Base-by-base conservation (phyloP, 2,113 vertebrate genomes). In the Pomatostomus ruficeps region DNA sequence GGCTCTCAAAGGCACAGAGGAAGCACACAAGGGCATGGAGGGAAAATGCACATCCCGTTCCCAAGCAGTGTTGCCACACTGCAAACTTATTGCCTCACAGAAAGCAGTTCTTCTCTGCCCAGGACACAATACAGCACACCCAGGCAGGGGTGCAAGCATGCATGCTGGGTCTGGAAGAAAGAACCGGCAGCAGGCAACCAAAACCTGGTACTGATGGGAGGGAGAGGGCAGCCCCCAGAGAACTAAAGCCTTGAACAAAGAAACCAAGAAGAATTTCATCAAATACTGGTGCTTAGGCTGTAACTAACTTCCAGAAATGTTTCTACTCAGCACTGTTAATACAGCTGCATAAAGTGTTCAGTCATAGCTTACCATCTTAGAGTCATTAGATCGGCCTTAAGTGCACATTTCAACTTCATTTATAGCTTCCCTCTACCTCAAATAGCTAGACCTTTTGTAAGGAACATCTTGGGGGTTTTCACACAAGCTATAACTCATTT, bases 91-190 rank as follows among this genome's bases (percentile, higher is more conserved):
- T 49, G 45, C 55, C 58, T 49, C 24, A 25, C 4, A 20, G 28
- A 13, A 48, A 36, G 31, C n/a, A 46, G 35, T 6, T 33, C 10
- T 38, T 54, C 61, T 45, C 3, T 29, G 48, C 29, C 55, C 40
- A 23, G 79, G 57, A 42, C 3, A 2, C 5, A 24, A 14, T 0
- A 26, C 20, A 42, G 40, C 29, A 42, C 35, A 48, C 9, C 2
- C 1, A 7, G 36, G 26, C 48, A 43, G 2, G 5, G 15, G 17
- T 5, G 3, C 1, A 1, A 55, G 43, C 21, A 20, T 0, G 0
- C 0, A 23, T 7, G 11, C 68, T 46, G 26, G 19, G 8, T 28
- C 54, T 31, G 36, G 35, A 15, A 67, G 31, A 49, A 49, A 21
- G 5, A 13, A 36, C 7, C 6, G 26, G 35, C 52, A 63, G n/a